These are phyloP conservation scores for Podarcis raffonei DNA, from an alignment of 2,113 vertebrate species.

Conservation along the genomic window DNA sequence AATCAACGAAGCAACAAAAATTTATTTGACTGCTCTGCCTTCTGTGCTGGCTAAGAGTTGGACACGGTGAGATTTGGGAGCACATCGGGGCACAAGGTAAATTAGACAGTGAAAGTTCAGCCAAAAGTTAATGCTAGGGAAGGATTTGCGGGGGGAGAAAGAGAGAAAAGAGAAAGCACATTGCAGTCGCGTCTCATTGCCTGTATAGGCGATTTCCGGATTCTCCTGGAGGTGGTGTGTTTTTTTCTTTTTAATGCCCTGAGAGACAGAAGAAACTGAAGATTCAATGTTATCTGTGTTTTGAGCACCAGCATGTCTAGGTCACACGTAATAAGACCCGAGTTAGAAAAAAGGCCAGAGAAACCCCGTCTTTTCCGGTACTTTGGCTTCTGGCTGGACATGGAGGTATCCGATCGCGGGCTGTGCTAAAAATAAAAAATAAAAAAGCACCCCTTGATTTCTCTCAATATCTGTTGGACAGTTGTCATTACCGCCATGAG, in stretches of 20 bases:
- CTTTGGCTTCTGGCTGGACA: not conserved
- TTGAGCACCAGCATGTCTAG: too few species aligned
- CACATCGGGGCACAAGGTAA: not conserved
- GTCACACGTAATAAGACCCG: not conserved
- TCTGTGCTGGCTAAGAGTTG: not conserved
- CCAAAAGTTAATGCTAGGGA: not conserved
- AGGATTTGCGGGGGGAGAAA: not conserved
- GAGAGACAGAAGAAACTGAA: not conserved
- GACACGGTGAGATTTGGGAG: not conserved
- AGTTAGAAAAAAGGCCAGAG: not conserved
- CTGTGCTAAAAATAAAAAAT: not conserved
- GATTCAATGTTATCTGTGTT: not conserved
- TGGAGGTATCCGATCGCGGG: not conserved
- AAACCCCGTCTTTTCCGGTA: not conserved
- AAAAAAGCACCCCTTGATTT: not conserved
- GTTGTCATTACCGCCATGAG: too few species aligned
- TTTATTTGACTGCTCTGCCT: not conserved
- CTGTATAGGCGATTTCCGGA: not conserved
- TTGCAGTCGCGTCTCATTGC: not conserved
- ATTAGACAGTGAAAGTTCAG: not conserved
- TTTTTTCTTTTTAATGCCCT: not conserved
- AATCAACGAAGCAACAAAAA: not conserved
- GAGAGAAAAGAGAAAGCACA: not conserved
- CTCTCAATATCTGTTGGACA: too few species aligned
- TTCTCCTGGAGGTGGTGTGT: not conserved